These are phyloP conservation scores for human DNA, from an alignment of 2,113 vertebrate species.

Conservation along the genomic window GRCh38 chr2:48941001-48941500, in stretches of 20 bases:
- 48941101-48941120: too few species aligned
- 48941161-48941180: background rate
- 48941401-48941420: background rate
- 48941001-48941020: background rate
- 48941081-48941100: background rate
- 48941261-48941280: background rate
- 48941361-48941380: rapidly evolving
- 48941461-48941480: background rate
- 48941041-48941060: background rate
- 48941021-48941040: background rate
- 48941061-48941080: background rate
- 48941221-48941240: background rate
- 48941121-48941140: background rate
- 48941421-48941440: background rate
- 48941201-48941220: background rate
- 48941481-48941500: too few species aligned
- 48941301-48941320: background rate
- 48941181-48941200: background rate
- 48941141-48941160: background rate
- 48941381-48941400: background rate
- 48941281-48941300: background rate
- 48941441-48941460: background rate
- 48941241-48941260: background rate
- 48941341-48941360: background rate
- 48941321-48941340: background rate